Evolutionary conservation across 2,797 vertebrate genomes (phyloP), one percentile per base, ranked within the genome.

Genomic region (Podarcis siculus): DNA sequence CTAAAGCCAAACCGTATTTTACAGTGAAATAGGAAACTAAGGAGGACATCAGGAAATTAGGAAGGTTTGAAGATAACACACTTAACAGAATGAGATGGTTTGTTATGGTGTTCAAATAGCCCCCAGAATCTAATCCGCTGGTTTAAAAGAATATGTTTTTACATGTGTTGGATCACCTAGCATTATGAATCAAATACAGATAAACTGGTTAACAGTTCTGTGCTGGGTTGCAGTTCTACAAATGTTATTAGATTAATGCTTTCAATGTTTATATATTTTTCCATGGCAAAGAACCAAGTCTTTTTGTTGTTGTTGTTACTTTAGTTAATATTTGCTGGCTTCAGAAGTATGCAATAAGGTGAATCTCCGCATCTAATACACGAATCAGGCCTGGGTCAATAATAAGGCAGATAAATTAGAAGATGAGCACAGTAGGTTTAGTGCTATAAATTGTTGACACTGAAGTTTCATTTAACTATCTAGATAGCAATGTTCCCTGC

Each of bases 381-480:
- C 23, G n/a, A 77, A 80, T 81, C n/a, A 81, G 61, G 17, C 7
- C 4, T 30, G n/a, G 89, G 72, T 87, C 78, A 90, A 82, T 72
- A 90, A 83, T 37, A 81, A 81, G 61, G 10, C 21, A 85, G 86
- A 90, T 82, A 81, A 81, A 85, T 71, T 85, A 82, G 83, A 87
- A 85, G 78, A 87, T 49, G 30, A 72, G 67, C 78, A 82, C 17
- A 8, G 42, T 82, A 80, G n/a, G 30, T 72, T 86, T 64, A 69
- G 39, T 12, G 72, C 72, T n/a, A 87, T 90, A 87, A 85, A 90
- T 87, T 49, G 64, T 49, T 12, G 35, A 42, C 7, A 49, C 32
- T 90, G 78, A 90, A 90, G 86, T 90, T 90, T 81, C 86, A 85
- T 87, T 87, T 85, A 85, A 81, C 86, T 90, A 87, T 76, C 82